A percentile compares a stretch with the other conserved stretches of the same genome.
Evolutionary conservation across 2,888 invertebrate species (phyloP).

Genomic region (Melanargia galathea): DNA sequence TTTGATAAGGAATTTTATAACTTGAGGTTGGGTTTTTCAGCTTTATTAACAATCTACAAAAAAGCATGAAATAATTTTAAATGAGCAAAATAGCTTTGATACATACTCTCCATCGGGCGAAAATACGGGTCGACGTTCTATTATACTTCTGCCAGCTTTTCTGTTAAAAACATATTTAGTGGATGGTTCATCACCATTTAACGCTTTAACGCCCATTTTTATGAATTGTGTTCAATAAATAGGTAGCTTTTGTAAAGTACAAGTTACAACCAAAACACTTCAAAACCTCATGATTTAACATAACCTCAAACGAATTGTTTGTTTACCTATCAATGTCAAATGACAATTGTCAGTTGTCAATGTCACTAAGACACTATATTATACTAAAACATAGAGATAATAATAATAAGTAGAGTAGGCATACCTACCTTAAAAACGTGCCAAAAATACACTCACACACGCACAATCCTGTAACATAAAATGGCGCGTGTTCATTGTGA

Average conservation of each 20-base stretch:
- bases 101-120: slow-evolving; percentile 78
- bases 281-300: slow-evolving; percentile 57
- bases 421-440: too few species aligned
- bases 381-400: too few species aligned
- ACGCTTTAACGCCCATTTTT: slow-evolving; percentile 63
- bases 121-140: slow-evolving; percentile 71
- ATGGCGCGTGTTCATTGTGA: too few species aligned
- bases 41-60: too few species aligned
- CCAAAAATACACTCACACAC: too few species aligned
- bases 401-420: too few species aligned
- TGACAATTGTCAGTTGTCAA: not conserved
- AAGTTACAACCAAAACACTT: slow-evolving; percentile 1
- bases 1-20: too few species aligned
- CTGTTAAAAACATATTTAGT: slow-evolving; percentile 63
- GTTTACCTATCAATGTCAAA: too few species aligned
- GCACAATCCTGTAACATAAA: too few species aligned
- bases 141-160: slow-evolving; percentile 76
- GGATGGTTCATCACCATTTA: slow-evolving; percentile 42
- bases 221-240: slow-evolving; percentile 21
- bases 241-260: slow-evolving; percentile 4
- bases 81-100: slow-evolving; percentile 3
- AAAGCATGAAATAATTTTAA: too few species aligned
- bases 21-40: too few species aligned
- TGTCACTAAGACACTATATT: too few species aligned
- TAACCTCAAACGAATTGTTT: not conserved